phyloP scores from a whole-genome alignment of 2,113 vertebrate genomes.

The Colossoma macropomum region DNA sequence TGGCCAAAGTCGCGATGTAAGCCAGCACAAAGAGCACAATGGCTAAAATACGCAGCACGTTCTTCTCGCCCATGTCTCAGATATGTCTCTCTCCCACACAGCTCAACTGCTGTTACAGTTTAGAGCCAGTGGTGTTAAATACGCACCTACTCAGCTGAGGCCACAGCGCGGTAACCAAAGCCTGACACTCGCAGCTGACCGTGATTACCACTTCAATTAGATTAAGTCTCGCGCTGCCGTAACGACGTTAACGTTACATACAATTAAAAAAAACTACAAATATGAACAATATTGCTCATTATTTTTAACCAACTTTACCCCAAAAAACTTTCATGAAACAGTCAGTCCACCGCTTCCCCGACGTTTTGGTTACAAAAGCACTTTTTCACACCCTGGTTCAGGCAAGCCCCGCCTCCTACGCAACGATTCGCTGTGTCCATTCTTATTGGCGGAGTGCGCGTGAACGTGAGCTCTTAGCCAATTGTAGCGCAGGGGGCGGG shows the following conservation, averaged over 20 bases:
- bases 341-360: background rate
- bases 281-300: too few relatives aligned
- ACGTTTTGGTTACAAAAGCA: background rate
- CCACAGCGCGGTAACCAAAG: too few relatives aligned
- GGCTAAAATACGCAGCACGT: conserved; percentile 24
- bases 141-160: too few relatives aligned
- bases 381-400: background rate
- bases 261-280: too few relatives aligned
- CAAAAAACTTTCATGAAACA: background rate
- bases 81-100: background rate
- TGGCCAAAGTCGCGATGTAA: conserved; percentile 55
- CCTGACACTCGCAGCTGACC: background rate
- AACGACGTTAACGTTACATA: too few relatives aligned
- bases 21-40: conserved; percentile 44
- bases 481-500: background rate
- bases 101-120: too few relatives aligned
- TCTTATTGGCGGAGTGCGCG: background rate
- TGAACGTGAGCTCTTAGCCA: too few relatives aligned
- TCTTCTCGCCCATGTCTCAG: background rate
- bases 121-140: too few relatives aligned
- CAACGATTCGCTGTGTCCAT: background rate
- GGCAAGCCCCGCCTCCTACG: background rate
- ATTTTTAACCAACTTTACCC: background rate
- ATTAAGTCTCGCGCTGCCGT: too few relatives aligned
- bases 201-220: too few relatives aligned